Conservation (phyloP, 2,113 vertebrate species). For the Salvelinus alpinus region DNA sequence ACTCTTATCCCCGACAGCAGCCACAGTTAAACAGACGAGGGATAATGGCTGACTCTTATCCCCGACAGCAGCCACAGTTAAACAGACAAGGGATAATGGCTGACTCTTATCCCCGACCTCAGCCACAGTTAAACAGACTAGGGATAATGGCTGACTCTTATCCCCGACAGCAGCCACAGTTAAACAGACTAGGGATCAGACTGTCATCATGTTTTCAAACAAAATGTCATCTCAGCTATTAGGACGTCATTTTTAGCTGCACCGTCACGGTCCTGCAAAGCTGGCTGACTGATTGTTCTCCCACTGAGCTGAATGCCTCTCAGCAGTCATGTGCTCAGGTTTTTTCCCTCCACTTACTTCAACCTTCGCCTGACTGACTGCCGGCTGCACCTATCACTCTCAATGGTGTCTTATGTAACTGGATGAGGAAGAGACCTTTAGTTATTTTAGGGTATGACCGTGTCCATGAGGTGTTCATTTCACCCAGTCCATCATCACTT, state of each 20-base stretch:
- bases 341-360: constrained; percentile 66
- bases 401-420: constrained; percentile 61
- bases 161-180: too few species aligned
- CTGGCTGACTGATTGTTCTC: constrained; percentile 63
- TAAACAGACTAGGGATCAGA: constrained; percentile 63
- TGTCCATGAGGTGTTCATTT: constrained; percentile 51
- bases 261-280: constrained; percentile 54
- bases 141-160: too few species aligned
- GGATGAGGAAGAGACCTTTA: constrained; percentile 53
- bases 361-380: constrained; percentile 60
- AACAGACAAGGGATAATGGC: too few species aligned
- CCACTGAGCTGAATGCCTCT: constrained; percentile 42
- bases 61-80: too few species aligned
- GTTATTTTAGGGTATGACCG: constrained; percentile 62
- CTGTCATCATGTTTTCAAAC: constrained; percentile 73
- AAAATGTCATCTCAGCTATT: constrained; percentile 74
- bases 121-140: too few species aligned
- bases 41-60: too few species aligned
- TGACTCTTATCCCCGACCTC: too few species aligned
- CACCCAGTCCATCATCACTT: constrained; percentile 57
- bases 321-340: constrained; percentile 37
- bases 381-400: constrained; percentile 59
- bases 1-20: too few species aligned
- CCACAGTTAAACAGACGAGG: too few species aligned
- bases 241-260: constrained; percentile 67